Percentiles rank a stretch among this genome's conserved stretches.
These are phyloP conservation scores for Hystrix brachyura DNA, from an alignment of 2,113 vertebrate genomes.

Conservation along the genomic window DNA sequence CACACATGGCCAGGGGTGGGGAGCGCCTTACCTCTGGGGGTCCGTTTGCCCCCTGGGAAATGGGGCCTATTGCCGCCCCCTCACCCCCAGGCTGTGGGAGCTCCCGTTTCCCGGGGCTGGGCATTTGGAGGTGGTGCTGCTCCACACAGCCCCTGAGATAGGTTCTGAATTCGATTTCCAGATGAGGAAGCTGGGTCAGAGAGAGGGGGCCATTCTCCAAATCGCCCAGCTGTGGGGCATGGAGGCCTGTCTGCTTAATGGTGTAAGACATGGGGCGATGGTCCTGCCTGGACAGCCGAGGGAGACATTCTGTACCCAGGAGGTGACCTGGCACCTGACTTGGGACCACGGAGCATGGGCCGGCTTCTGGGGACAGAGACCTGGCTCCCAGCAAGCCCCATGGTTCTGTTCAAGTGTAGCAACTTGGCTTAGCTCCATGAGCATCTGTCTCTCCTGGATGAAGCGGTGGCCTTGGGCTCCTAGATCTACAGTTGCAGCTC, in stretches of 20 bases:
- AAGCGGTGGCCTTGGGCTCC: background rate
- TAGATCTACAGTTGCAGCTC: no score
- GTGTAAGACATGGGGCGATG: background rate
- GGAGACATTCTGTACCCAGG: accelerated
- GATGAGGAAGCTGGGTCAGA: background rate
- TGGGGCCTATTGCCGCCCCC: background rate
- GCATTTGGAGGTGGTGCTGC: background rate
- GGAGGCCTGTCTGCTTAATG: background rate
- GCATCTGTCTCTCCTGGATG: background rate
- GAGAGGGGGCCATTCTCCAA: background rate
- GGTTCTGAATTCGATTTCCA: background rate
- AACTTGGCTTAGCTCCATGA: no score
- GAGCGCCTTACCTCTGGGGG: background rate
- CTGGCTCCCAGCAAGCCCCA: background rate
- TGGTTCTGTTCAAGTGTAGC: background rate
- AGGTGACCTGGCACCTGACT: background rate
- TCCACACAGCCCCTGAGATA: background rate
- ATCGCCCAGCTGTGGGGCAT: accelerated
- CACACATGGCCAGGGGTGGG: background rate
- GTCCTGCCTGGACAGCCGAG: background rate
- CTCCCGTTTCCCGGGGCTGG: background rate
- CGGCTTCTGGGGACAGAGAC: accelerated
- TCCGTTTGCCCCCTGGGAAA: background rate
- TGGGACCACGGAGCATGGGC: background rate
- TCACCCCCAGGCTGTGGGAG: background rate